Conservation (phyloP, 2,888 invertebrate genomes). For the Drosophila ezoana region DNA sequence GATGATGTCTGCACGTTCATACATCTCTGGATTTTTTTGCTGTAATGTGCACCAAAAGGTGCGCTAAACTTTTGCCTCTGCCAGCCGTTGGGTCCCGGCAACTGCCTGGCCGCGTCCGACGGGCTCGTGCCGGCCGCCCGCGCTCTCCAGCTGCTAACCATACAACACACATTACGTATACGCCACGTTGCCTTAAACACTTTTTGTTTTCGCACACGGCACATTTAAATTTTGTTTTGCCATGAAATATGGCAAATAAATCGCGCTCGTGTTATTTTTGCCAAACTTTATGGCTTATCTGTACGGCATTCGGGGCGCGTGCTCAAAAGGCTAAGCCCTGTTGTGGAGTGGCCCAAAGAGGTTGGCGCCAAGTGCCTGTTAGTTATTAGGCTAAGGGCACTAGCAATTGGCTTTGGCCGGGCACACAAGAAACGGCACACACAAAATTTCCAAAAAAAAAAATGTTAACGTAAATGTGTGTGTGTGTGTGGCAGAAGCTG, state of each 20-base stretch:
- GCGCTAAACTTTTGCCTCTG: constrained; percentile 56
- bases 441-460: constrained; percentile 10
- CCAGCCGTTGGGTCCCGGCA: constrained; percentile 29
- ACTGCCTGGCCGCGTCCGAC: constrained; percentile 5
- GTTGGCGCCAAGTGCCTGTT: constrained; percentile 67
- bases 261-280: constrained; percentile 66
- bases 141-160: constrained; percentile 39
- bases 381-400: constrained; percentile 71
- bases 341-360: constrained; percentile 13
- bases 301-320: constrained; percentile 58
- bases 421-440: not conserved
- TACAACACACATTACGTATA: constrained; percentile 72
- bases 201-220: constrained; percentile 75
- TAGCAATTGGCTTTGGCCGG: constrained; percentile 59
- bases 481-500: constrained; percentile 14
- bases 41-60: constrained; percentile 65
- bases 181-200: constrained; percentile 74
- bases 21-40: constrained; percentile 20
- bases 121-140: not conserved
- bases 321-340: constrained; percentile 66
- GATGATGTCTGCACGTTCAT: not conserved
- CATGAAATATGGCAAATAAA: constrained; percentile 79
- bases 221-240: constrained; percentile 76
- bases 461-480: constrained; percentile 10
- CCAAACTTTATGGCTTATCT: constrained; percentile 76